A percentile compares a stretch with the other conserved stretches of the same genome.
Evolutionary conservation across 2,888 invertebrate species (phyloP).

Genomic region (Tenthredo mesomela): DNA sequence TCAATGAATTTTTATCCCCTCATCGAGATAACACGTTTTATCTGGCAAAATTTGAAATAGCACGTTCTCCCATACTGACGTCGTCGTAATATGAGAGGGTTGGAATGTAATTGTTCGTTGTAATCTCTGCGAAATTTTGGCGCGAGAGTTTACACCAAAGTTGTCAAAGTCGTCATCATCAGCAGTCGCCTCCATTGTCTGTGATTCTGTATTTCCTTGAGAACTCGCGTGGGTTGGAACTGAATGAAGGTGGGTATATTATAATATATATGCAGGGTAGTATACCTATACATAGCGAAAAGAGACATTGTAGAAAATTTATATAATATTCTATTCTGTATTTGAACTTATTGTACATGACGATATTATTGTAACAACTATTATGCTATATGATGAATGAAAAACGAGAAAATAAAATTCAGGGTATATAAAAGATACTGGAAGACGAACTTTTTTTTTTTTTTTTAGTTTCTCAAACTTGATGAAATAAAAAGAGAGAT

Average conservation of each 20-base stretch:
- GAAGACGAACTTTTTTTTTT: not conserved
- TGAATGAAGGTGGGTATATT: not conserved
- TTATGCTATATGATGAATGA: not conserved
- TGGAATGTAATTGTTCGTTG: not conserved
- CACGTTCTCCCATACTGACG: too few relatives aligned
- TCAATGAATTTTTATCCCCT: too few relatives aligned
- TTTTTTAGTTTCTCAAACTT: not conserved
- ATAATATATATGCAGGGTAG: not conserved
- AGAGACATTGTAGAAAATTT: not conserved
- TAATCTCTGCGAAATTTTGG: slow-evolving; percentile 1
- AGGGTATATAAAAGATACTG: not conserved
- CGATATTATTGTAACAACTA: not conserved
- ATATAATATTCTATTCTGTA: not conserved
- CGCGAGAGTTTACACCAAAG: not conserved
- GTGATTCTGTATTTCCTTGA: not conserved
- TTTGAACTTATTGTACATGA: not conserved
- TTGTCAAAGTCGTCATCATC: slow-evolving; percentile 19
- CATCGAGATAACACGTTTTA: too few relatives aligned
- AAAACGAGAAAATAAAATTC: not conserved
- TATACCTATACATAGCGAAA: too few relatives aligned
- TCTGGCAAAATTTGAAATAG: too few relatives aligned
- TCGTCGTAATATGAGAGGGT: not conserved
- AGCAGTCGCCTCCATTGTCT: not conserved
- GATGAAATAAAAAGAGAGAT: not conserved
- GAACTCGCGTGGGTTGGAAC: not conserved